phyloP scores from a whole-genome alignment of 2,113 vertebrate genomes.

The Atrichornis clamosus region DNA sequence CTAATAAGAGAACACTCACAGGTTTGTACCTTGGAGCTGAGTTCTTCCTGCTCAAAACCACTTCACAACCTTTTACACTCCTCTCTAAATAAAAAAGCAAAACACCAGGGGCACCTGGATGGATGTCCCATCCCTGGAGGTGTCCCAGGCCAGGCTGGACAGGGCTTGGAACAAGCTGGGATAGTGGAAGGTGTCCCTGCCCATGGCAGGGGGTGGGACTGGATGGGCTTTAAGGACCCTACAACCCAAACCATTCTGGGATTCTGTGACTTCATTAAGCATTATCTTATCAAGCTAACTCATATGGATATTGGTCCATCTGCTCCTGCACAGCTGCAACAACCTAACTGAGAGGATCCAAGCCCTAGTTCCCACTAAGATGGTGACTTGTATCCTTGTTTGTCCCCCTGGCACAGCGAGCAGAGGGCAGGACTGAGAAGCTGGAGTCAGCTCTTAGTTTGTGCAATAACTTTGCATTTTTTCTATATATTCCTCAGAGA shows the following conservation, averaged over 20 bases:
- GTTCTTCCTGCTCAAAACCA: background rate
- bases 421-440: background rate
- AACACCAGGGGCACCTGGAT: background rate
- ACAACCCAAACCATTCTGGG: background rate
- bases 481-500: background rate
- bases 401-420: background rate
- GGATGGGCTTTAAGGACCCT: background rate
- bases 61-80: background rate
- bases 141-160: background rate
- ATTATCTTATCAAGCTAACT: background rate
- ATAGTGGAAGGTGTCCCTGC: background rate
- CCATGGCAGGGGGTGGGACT: background rate
- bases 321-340: background rate
- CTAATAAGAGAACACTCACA: fast-evolving
- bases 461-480: background rate
- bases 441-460: fast-evolving
- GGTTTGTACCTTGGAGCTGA: background rate
- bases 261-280: background rate
- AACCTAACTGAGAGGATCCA: background rate
- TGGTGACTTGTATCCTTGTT: fast-evolving
- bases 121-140: background rate
- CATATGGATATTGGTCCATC: background rate
- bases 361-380: fast-evolving
- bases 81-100: background rate
- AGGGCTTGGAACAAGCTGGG: background rate